Evolutionary conservation across 30 jellyfish, hydroid and myxozoan genomes (phyloP), one percentile per base, ranked within the genome.

Genomic region (Pseudorhiza aurosa): DNA sequence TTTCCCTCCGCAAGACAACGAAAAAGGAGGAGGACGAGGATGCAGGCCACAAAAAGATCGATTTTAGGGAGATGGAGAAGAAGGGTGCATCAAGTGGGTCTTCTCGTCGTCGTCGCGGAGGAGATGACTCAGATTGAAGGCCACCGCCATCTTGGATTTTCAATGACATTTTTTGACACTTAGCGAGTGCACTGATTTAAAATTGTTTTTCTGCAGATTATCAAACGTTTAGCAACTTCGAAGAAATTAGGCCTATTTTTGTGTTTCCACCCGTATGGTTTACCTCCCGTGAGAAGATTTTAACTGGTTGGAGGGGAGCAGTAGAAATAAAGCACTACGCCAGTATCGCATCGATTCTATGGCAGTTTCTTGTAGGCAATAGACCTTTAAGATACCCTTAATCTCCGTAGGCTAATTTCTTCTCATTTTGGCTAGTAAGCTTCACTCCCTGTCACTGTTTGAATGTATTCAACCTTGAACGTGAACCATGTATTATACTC

Each of bases 61-160:
- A 82, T 67, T 82, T 70, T 73, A 82, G 60, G 68, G 86, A 69
- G 43, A 65, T 55, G 82, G 83, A 60, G 72, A 72, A 65, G 82
- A 82, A 62, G 69, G 44, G 60, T 29, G 26, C 82, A 18, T 32
- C 83, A 46, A 63, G 70, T 22, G 72, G 69, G 33, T 39, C 77
- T 31, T 60, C 84, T n/a, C 86, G 88, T 71, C 90, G 90, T 21
- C 90, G 96, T 83, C 85, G 96, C 17, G 96, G 96, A 50, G 96
- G 96, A 36, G 96, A 85, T 55, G 96, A 85, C 44, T 85, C 96
- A 18, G 96, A 85, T 56, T 85, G 65, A 51, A n/a, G 27, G 15
- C 24, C 9, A 9, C 68, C 8, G 14, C 35, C 45, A 36, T 31
- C 62, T 24, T 39, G 26, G 86, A 51, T 72, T 19, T 21, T 15